phyloP scores from a whole-genome alignment of 2,113 vertebrate species.

The Promerops cafer region DNA sequence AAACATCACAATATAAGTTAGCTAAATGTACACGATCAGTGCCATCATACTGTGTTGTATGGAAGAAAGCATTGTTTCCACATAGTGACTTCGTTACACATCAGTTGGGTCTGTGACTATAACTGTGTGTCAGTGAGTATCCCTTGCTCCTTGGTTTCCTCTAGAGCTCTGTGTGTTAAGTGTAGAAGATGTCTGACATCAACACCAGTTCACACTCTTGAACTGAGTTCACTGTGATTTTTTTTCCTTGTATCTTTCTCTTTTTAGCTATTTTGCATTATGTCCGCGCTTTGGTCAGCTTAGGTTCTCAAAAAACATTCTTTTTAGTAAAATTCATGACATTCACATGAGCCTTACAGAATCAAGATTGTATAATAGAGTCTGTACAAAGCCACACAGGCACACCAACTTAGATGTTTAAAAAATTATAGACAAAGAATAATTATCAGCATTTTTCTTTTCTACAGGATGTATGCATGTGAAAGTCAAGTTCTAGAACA shows the following conservation, averaged over 20 bases:
- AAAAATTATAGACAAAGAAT: not conserved
- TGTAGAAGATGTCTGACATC: not conserved
- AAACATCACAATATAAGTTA: not conserved
- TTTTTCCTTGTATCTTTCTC: not conserved
- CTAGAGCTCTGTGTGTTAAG: not conserved
- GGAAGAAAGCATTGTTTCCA: not conserved
- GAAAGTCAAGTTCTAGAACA: not conserved
- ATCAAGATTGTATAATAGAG: not conserved
- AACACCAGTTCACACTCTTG: not conserved
- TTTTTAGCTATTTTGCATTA: not conserved
- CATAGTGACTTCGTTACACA: not conserved
- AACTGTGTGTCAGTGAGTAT: not conserved
- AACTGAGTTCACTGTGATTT: not conserved
- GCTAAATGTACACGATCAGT: not conserved
- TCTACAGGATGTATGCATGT: not conserved
- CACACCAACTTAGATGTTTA: not conserved
- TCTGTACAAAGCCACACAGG: not conserved
- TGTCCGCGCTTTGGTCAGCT: not conserved
- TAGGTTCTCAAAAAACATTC: not conserved
- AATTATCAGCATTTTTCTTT: not conserved
- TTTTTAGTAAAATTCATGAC: not conserved
- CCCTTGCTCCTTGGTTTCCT: not conserved
- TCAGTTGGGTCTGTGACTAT: not conserved
- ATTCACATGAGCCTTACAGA: not conserved
- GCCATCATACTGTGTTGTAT: not conserved